Conservation (phyloP, 1,140 invertebrate genomes). For the Drosophila insularis region DNA sequence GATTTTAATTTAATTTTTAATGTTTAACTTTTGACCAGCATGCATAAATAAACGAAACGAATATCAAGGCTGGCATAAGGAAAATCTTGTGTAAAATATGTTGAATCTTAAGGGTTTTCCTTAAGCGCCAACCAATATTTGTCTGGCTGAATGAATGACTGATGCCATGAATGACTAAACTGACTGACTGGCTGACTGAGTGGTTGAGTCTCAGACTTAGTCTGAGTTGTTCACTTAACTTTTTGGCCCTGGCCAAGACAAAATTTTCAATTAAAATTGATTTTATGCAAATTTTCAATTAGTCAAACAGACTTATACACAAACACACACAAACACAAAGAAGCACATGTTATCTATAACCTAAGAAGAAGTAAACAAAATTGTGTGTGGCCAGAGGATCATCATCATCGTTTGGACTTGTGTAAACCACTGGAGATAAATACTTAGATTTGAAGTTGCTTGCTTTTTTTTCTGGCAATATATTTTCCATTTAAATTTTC, state of each 20-base stretch:
- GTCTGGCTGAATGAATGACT: slow-evolving; percentile 33
- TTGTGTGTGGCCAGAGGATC: slow-evolving; percentile 27
- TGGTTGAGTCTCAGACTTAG: background rate
- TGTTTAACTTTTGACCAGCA: slow-evolving; percentile 68
- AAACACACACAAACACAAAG: slow-evolving; percentile 29
- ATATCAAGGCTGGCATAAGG: slow-evolving; percentile 22
- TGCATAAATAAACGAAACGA: slow-evolving; percentile 53
- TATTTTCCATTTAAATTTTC: slow-evolving; percentile 7
- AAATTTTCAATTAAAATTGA: slow-evolving; percentile 80
- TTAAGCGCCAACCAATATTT: slow-evolving; percentile 62
- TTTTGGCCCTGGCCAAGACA: slow-evolving; percentile 59
- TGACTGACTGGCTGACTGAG: slow-evolving; percentile 12
- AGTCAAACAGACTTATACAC: slow-evolving; percentile 61
- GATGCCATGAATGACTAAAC: slow-evolving; percentile 14
- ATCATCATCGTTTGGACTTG: slow-evolving; percentile 36
- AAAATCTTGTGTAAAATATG: slow-evolving; percentile 46
- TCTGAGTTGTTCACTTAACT: slow-evolving; percentile 70
- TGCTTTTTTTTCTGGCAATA: slow-evolving; percentile 21
- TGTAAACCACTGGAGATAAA: slow-evolving; percentile 74
- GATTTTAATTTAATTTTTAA: slow-evolving; percentile 77
- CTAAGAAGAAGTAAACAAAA: slow-evolving; percentile 44
- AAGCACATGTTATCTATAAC: slow-evolving; percentile 19
- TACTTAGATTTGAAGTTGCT: slow-evolving; percentile 63
- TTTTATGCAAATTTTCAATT: slow-evolving; percentile 81
- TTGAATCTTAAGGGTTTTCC: slow-evolving; percentile 6